phyloP scores from a whole-genome alignment of 2,888 invertebrate genomes.

The Arge pagana region DNA sequence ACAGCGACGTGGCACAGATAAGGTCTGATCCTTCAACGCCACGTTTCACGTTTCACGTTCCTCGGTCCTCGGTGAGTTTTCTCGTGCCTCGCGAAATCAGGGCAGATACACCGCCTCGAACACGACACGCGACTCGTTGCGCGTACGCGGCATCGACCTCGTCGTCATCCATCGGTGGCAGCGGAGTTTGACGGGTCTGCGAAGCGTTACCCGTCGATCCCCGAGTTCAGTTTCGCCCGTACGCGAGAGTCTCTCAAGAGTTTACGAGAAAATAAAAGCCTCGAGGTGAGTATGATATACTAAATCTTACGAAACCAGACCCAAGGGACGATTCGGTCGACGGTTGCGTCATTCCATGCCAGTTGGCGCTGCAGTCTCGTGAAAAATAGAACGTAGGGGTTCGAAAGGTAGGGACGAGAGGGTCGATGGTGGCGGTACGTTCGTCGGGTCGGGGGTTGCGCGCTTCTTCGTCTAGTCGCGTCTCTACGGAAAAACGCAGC shows the following conservation, averaged over 20 bases:
- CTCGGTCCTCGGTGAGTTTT: slow-evolving; percentile 12
- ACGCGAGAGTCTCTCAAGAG: background rate
- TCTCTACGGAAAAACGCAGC: no score
- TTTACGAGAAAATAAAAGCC: background rate
- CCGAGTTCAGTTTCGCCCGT: no score
- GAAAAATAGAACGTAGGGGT: no score
- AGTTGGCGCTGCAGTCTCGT: slow-evolving; percentile 18
- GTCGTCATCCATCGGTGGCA: background rate
- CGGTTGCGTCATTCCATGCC: slow-evolving; percentile 13
- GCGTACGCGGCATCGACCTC: background rate
- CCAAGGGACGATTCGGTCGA: slow-evolving; percentile 14
- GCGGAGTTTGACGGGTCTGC: background rate
- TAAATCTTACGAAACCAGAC: slow-evolving; percentile 13
- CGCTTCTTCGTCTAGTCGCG: no score
- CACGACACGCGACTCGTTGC: background rate
- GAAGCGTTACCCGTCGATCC: background rate
- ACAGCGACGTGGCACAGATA: slow-evolving; percentile 43
- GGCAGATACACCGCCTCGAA: background rate
- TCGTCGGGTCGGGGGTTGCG: no score
- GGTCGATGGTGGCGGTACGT: no score
- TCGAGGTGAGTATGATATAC: slow-evolving; percentile 13
- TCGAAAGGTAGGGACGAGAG: no score
- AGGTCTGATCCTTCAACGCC: slow-evolving; percentile 35
- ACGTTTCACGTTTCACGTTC: slow-evolving; percentile 17
- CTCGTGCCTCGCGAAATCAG: slow-evolving; percentile 34